These are phyloP conservation scores for Bombus pyrosoma DNA, from an alignment of 1,140 invertebrate genomes.

Conservation along the genomic window DNA sequence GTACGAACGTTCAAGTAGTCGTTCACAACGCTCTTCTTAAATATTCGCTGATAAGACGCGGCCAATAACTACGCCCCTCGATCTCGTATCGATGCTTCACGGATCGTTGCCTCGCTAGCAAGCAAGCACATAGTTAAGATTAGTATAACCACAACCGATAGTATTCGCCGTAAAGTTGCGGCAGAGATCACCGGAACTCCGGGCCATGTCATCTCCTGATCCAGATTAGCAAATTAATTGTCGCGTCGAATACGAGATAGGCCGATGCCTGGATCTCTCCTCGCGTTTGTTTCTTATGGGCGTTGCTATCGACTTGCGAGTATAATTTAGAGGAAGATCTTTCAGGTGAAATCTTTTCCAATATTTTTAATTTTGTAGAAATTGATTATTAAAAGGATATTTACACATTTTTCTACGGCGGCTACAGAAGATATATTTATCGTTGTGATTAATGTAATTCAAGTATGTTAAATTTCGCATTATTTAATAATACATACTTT, in stretches of 20 bases:
- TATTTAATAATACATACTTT: too few species aligned
- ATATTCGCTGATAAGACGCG: constrained; percentile 45
- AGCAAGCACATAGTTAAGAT: constrained; percentile 3
- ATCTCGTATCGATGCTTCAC: constrained; percentile 40
- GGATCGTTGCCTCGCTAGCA: neutral
- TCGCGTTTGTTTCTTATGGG: constrained; percentile 24
- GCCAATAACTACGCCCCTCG: constrained; percentile 13
- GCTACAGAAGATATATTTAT: too few species aligned
- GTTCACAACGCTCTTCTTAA: constrained; percentile 21
- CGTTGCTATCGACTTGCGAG: neutral
- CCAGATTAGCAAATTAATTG: constrained; percentile 57
- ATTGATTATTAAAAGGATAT: neutral
- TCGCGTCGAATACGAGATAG: constrained; percentile 44
- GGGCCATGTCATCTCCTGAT: neutral
- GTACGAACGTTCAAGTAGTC: neutral
- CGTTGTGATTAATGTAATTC: too few species aligned
- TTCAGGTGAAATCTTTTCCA: neutral
- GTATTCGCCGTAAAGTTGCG: neutral
- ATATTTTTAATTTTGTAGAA: neutral
- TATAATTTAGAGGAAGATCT: too few species aligned
- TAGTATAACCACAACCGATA: constrained; percentile 13
- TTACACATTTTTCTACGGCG: neutral
- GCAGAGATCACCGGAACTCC: constrained; percentile 2
- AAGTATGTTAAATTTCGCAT: too few species aligned
- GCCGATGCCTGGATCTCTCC: neutral